phyloP scores from a whole-genome alignment of 23 tunicate genomes.

The Trididemnum miniatum region DNA sequence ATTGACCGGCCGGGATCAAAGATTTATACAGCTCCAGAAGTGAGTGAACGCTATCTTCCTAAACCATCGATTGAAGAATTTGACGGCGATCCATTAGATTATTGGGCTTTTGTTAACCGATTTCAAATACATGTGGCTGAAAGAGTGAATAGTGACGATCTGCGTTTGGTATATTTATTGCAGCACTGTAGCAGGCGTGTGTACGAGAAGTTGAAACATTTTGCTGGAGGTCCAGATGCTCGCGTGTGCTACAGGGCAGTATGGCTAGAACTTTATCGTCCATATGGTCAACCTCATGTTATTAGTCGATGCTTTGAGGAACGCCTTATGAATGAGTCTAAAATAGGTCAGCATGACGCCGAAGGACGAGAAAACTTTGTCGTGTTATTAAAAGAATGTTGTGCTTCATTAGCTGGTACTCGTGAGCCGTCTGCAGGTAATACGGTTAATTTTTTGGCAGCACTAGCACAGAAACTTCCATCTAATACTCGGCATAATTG shows the following conservation, averaged over 20 bases:
- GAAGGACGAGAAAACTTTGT: conserved; percentile 25
- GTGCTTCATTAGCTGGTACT: not conserved
- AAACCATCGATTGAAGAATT: conserved; percentile 34
- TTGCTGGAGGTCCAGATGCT: not conserved
- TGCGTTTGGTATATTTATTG: conserved; percentile 22
- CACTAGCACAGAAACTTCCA: conserved; percentile 13
- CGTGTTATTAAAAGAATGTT: not conserved
- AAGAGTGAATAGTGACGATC: conserved; percentile 11
- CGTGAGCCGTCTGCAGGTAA: not conserved
- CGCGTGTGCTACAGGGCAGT: not conserved
- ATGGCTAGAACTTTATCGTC: conserved; percentile 17
- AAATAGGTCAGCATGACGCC: not conserved
- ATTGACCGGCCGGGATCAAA: not conserved
- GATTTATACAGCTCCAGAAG: not conserved
- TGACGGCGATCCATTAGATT: conserved; percentile 44
- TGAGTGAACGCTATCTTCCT: conserved; percentile 28
- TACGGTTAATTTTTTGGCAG: not conserved
- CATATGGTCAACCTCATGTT: conserved; percentile 38
- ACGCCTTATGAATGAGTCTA: not conserved
- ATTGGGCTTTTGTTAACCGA: conserved; percentile 33
- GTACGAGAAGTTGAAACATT: conserved; percentile 24
- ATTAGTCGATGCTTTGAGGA: conserved; percentile 21
- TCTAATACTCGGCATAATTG: not conserved
- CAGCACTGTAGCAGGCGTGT: conserved; percentile 26
- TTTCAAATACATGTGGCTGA: conserved; percentile 27